Conservation (phyloP, 2,113 vertebrate genomes). For the Sisor rabdophorus region DNA sequence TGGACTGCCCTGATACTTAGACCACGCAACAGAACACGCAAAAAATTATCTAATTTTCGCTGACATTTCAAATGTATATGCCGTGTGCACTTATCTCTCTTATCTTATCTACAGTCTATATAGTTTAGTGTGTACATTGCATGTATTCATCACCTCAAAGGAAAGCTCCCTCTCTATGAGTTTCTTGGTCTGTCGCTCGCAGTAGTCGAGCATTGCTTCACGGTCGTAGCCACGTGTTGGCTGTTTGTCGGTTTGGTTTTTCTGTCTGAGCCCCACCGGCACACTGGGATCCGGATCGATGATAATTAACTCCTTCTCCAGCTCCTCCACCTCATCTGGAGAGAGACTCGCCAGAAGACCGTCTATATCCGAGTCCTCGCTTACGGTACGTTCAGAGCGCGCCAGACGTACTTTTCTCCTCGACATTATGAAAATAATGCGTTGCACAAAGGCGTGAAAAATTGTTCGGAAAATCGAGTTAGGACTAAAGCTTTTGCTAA, state of each 20-base stretch:
- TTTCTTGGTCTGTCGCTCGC: constrained; percentile 72
- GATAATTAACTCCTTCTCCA: constrained; percentile 77
- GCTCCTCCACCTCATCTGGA: constrained; percentile 81
- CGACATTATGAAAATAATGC: constrained; percentile 64
- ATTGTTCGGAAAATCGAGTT: not conserved
- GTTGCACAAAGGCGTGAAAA: not conserved
- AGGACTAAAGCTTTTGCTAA: not conserved
- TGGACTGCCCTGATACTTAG: no score
- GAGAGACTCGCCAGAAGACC: constrained; percentile 77
- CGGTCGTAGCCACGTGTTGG: constrained; percentile 59
- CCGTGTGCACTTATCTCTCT: no score
- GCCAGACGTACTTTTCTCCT: constrained; percentile 52
- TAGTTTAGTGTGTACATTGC: no score
- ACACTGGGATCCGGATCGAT: constrained; percentile 72
- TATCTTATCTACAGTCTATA: no score
- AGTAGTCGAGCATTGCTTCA: constrained; percentile 65
- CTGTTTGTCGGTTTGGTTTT: constrained; percentile 67
- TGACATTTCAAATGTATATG: no score
- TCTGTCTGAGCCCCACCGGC: constrained; percentile 67
- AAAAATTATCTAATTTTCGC: no score
- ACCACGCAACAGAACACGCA: no score
- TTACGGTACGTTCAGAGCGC: constrained; percentile 68
- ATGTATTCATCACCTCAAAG: constrained; percentile 63
- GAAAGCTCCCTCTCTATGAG: constrained; percentile 69
- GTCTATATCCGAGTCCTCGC: constrained; percentile 82